Evolutionary conservation across 1,140 invertebrate genomes (phyloP).

Genomic region (Trichonephila clavata): DNA sequence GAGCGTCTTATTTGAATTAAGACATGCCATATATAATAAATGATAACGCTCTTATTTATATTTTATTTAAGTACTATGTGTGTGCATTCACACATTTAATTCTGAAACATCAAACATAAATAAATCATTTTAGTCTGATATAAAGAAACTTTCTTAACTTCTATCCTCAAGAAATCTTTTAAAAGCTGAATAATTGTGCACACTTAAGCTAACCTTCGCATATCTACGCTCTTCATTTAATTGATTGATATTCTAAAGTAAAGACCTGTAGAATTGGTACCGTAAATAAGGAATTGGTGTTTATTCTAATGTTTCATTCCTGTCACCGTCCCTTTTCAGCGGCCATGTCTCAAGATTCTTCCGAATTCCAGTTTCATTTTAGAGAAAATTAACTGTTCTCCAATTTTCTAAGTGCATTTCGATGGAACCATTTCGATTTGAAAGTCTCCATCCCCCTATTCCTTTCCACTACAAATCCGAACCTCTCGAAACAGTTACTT

Average conservation of each 20-base stretch:
- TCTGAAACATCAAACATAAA: too few relatives aligned
- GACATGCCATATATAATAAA: too few relatives aligned
- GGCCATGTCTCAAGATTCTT: background rate
- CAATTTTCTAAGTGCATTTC: conserved; percentile 52
- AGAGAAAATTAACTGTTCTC: conserved; percentile 56
- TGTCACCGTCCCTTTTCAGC: background rate
- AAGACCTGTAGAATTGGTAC: background rate
- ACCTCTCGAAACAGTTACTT: conserved; percentile 29
- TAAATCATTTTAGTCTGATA: background rate
- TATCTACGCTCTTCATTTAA: background rate
- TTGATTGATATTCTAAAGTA: background rate
- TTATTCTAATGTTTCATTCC: conserved; percentile 37
- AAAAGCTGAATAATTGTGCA: background rate
- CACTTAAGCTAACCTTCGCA: background rate
- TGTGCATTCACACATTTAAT: too few relatives aligned
- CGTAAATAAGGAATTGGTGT: background rate
- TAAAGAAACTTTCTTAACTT: background rate
- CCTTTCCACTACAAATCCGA: background rate
- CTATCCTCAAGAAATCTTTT: background rate
- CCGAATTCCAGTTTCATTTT: conserved; percentile 35
- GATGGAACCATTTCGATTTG: conserved; percentile 37
- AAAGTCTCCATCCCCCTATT: background rate
- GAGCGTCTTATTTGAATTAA: too few relatives aligned
- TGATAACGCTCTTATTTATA: too few relatives aligned
- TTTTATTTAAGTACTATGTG: too few relatives aligned